These are phyloP conservation scores for Benthosema pterotum DNA, from an alignment of 2,797 vertebrate species.

Conservation along the genomic window DNA sequence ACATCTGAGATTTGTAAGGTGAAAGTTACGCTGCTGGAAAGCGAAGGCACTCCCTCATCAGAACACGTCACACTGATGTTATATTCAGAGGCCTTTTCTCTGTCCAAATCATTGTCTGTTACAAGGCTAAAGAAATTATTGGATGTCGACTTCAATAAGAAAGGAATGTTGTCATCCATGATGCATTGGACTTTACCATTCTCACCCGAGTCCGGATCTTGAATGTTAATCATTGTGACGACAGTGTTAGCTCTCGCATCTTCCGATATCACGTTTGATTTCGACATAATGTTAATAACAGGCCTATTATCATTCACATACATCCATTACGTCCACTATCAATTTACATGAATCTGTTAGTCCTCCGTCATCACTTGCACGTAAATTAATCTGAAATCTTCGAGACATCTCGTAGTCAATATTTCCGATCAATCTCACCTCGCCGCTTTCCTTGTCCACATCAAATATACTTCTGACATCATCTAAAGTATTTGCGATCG, in stretches of 20 bases:
- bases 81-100: conserved; percentile 68
- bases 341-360: conserved; percentile 71
- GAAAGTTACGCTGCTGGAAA: conserved; percentile 68
- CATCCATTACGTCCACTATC: conserved; percentile 69
- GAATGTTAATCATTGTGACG: conserved; percentile 78
- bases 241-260: conserved; percentile 63
- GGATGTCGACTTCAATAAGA: conserved; percentile 31
- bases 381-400: conserved; percentile 70
- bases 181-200: conserved; percentile 60
- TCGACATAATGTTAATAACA: conserved; percentile 67
- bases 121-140: conserved; percentile 33
- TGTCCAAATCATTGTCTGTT: conserved; percentile 47
- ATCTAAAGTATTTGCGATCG: conserved; percentile 56
- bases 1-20: conserved; percentile 73
- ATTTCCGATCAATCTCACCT: conserved; percentile 59
- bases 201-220: conserved; percentile 73
- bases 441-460: conserved; percentile 66
- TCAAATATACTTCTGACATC: conserved; percentile 64
- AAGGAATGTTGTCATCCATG: conserved; percentile 33
- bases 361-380: conserved; percentile 73
- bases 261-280: conserved; percentile 63
- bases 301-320: conserved; percentile 80
- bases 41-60: conserved; percentile 70
- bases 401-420: conserved; percentile 76
- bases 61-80: conserved; percentile 71